phyloP scores from a whole-genome alignment of 1,140 invertebrate genomes.

The Polypedilum pembai region DNA sequence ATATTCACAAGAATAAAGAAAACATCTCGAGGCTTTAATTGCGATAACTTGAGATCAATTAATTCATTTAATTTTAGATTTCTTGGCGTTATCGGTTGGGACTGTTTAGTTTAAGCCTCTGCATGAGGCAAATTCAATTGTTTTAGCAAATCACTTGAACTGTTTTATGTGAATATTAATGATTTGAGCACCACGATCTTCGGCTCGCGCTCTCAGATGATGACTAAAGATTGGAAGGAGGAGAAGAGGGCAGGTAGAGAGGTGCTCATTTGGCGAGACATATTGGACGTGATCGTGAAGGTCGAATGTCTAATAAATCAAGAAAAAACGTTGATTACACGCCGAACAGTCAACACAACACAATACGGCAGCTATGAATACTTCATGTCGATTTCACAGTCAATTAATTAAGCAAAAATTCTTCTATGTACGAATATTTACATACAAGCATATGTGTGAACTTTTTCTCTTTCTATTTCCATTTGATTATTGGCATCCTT shows the following conservation, averaged over 20 bases:
- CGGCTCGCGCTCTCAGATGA: not conserved
- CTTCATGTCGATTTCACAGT: not conserved
- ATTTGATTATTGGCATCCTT: not conserved
- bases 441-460: not conserved
- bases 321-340: not conserved
- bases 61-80: too few species aligned
- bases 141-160: constrained; percentile 6
- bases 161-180: not conserved
- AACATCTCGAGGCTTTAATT: too few species aligned
- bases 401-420: not conserved
- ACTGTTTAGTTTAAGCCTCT: not conserved
- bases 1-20: too few species aligned
- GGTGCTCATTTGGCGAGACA: not conserved
- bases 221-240: not conserved
- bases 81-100: too few species aligned
- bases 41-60: too few species aligned
- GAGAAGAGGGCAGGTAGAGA: not conserved
- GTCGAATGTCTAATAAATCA: constrained; percentile 18
- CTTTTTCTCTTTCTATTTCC: not conserved
- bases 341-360: not conserved
- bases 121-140: not conserved
- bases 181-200: not conserved
- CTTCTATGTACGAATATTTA: not conserved
- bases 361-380: not conserved
- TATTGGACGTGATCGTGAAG: not conserved